phyloP scores from a whole-genome alignment of 2,797 vertebrate genomes.

The Acomys russatus region DNA sequence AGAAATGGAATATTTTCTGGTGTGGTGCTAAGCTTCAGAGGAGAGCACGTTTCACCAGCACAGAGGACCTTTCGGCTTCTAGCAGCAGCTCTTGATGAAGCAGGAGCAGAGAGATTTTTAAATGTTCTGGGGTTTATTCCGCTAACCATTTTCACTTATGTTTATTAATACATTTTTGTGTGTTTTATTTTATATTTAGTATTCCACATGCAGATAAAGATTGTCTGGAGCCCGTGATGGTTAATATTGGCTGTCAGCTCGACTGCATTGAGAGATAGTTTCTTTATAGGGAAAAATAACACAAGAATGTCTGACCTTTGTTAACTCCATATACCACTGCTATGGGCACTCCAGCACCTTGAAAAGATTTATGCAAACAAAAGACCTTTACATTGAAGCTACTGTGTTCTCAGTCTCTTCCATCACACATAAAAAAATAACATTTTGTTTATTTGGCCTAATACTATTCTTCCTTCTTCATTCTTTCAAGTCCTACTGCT shows the following conservation, averaged over 20 bases:
- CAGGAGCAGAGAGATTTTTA: not conserved
- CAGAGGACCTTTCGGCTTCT: slow-evolving; percentile 1
- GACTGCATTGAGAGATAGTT: not conserved
- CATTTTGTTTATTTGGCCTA: not conserved
- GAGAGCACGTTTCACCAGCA: not conserved
- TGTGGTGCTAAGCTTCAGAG: not conserved
- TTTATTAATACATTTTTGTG: not conserved
- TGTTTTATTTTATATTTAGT: not conserved
- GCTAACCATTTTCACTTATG: not conserved
- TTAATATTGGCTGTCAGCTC: not conserved
- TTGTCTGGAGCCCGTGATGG: not conserved
- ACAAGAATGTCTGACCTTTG: not conserved
- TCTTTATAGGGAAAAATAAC: not conserved
- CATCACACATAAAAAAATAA: not conserved
- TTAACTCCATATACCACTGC: not conserved
- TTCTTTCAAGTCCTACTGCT: not conserved
- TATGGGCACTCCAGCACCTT: not conserved
- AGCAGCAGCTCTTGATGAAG: not conserved
- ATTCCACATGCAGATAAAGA: not conserved
- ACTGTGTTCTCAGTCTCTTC: not conserved
- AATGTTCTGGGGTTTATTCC: not conserved
- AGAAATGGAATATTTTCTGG: not conserved
- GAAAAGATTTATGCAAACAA: not conserved
- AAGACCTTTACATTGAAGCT: not conserved
- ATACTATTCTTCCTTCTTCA: not conserved